These are phyloP conservation scores for Sycophaga agraensis DNA, from an alignment of 1,140 invertebrate species.

Conservation along the genomic window DNA sequence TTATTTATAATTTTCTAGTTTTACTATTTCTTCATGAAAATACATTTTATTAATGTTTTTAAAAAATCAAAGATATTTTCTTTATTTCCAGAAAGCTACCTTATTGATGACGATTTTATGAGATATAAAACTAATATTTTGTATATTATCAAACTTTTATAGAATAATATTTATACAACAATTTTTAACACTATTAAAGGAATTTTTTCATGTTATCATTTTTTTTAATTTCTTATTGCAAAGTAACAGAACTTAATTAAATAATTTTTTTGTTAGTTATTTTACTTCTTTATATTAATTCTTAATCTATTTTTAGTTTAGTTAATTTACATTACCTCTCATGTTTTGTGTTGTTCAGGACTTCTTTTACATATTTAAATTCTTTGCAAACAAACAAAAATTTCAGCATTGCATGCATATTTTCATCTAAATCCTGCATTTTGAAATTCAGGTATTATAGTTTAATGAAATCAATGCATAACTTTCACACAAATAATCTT, in stretches of 20 bases:
- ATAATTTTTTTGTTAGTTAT: too few species aligned
- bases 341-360: too few species aligned
- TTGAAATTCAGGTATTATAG: slow-evolving; percentile 2
- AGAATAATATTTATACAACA: too few species aligned
- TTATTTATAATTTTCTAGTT: neutral
- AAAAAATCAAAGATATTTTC: neutral
- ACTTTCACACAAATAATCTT: neutral
- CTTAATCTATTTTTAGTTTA: too few species aligned
- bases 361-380: neutral
- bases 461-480: neutral
- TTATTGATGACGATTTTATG: neutral
- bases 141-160: too few species aligned
- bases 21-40: neutral
- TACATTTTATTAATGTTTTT: neutral
- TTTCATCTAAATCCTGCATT: neutral
- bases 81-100: too few species aligned
- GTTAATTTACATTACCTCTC: too few species aligned
- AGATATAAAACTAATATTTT: too few species aligned
- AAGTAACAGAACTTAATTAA: too few species aligned
- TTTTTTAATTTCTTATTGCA: neutral
- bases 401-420: neutral
- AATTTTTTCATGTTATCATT: neutral
- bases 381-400: neutral
- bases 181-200: neutral
- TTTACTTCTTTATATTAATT: too few species aligned